Evolutionary conservation across 1,140 invertebrate species (phyloP).

Genomic region (Lepidotrigona ventralis): DNA sequence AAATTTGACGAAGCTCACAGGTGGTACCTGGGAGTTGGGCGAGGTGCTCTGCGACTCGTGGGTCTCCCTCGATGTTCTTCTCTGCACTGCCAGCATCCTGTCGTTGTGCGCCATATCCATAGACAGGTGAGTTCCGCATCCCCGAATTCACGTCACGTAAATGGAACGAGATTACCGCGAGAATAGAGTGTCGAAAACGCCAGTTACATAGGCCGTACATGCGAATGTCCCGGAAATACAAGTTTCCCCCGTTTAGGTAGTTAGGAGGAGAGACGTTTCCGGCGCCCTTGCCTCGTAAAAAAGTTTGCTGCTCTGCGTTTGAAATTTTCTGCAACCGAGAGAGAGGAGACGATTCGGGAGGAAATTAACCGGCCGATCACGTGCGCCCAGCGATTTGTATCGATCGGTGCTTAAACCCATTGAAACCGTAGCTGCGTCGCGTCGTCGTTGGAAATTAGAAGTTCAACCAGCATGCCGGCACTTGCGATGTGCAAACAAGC

Average conservation of each 20-base stretch:
- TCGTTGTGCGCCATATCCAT: conserved; percentile 91
- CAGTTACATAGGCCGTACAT: neutral
- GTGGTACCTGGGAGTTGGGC: conserved; percentile 90
- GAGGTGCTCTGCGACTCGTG: conserved; percentile 91
- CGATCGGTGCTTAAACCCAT: neutral
- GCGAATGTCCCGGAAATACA: neutral
- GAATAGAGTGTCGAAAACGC: conserved; percentile 14
- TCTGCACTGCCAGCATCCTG: conserved; percentile 93
- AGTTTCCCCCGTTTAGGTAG: too few species aligned
- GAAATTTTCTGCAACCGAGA: neutral
- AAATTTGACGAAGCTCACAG: conserved; percentile 66
- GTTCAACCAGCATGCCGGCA: neutral
- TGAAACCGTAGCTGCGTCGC: neutral
- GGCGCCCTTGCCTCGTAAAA: neutral
- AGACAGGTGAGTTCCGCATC: conserved; percentile 81
- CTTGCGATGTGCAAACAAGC: neutral
- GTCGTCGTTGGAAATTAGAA: neutral
- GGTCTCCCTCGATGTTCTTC: conserved; percentile 95
- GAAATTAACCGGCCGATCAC: conserved; percentile 19
- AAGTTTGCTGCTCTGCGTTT: neutral
- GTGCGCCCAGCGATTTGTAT: neutral
- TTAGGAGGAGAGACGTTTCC: too few species aligned
- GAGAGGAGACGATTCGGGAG: neutral
- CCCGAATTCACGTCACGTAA: conserved; percentile 51
- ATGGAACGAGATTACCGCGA: conserved; percentile 49